A percentile compares a stretch with the other conserved stretches of the same genome.
These are phyloP conservation scores for Listronotus oregonensis DNA, from an alignment of 1,140 invertebrate genomes.

Conservation along the genomic window DNA sequence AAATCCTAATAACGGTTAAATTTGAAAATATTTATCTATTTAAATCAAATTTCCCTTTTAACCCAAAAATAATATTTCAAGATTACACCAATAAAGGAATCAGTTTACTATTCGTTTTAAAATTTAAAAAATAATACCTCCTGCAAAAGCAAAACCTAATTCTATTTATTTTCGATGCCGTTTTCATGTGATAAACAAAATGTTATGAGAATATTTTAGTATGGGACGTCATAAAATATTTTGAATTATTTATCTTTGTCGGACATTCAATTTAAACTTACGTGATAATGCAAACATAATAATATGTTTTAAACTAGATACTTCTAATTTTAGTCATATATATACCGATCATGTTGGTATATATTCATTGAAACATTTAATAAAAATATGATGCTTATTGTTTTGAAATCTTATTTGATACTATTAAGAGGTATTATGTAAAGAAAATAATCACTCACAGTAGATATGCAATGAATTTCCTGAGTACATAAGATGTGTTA, in stretches of 20 bases:
- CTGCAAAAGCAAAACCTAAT: slow-evolving; percentile 43
- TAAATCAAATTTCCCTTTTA: slow-evolving; percentile 54
- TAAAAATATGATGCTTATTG: no score
- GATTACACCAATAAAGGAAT: slow-evolving; percentile 41
- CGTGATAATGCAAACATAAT: no score
- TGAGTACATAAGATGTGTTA: no score
- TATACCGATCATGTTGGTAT: no score
- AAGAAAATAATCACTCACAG: no score
- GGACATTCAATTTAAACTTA: slow-evolving; percentile 52
- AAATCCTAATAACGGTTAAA: slow-evolving; percentile 47
- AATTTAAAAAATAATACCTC: slow-evolving; percentile 43
- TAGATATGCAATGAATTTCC: no score
- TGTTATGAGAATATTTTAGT: slow-evolving; percentile 49
- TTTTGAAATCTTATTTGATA: no score
- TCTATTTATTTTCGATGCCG: slow-evolving; percentile 54
- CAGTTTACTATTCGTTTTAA: slow-evolving; percentile 43
- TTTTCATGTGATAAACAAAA: slow-evolving; percentile 47
- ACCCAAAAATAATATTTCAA: slow-evolving; percentile 49
- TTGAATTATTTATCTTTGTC: slow-evolving; percentile 50
- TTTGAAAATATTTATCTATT: slow-evolving; percentile 55
- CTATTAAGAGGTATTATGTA: no score
- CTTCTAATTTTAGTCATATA: no score
- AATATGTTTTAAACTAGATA: no score
- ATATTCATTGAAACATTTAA: no score
- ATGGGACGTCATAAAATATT: slow-evolving; percentile 38